These are phyloP conservation scores for Clupea harengus DNA, from an alignment of 2,113 vertebrate genomes.

Conservation along the genomic window DNA sequence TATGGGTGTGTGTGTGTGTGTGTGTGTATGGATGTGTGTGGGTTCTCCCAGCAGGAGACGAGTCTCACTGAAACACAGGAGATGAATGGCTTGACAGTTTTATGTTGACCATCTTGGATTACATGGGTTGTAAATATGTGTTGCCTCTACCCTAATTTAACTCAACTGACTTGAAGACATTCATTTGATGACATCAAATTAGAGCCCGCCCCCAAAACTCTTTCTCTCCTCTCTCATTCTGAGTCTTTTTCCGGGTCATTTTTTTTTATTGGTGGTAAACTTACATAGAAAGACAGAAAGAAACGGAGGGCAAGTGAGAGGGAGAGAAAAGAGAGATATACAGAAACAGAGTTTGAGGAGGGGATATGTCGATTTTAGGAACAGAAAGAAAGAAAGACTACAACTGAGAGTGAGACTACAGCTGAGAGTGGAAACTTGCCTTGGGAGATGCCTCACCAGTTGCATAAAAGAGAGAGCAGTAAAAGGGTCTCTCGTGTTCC, in stretches of 20 bases:
- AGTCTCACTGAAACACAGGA: background rate
- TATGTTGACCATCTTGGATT: background rate
- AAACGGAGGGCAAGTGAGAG: background rate
- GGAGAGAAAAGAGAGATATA: background rate
- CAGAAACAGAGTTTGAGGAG: background rate
- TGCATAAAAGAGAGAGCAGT: background rate
- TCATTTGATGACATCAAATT: background rate
- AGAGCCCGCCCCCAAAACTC: background rate
- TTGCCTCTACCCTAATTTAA: background rate
- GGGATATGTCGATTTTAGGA: background rate
- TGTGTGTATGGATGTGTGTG: no score
- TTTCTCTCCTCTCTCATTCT: background rate
- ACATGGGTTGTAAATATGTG: background rate
- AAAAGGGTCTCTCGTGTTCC: background rate
- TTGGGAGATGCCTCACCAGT: background rate
- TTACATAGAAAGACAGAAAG: background rate
- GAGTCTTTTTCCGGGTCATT: background rate
- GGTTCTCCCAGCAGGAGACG: background rate
- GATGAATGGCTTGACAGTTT: constrained; percentile 6
- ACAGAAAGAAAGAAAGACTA: background rate
- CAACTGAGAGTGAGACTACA: background rate
- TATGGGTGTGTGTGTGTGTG: background rate
- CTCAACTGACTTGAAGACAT: background rate
- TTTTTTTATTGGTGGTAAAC: background rate
- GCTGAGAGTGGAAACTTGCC: no score